Percentiles rank a stretch among this genome's conserved stretches.
Conservation (phyloP, 2,888 invertebrate genomes). For the Caenorhabditis sp. region DNA sequence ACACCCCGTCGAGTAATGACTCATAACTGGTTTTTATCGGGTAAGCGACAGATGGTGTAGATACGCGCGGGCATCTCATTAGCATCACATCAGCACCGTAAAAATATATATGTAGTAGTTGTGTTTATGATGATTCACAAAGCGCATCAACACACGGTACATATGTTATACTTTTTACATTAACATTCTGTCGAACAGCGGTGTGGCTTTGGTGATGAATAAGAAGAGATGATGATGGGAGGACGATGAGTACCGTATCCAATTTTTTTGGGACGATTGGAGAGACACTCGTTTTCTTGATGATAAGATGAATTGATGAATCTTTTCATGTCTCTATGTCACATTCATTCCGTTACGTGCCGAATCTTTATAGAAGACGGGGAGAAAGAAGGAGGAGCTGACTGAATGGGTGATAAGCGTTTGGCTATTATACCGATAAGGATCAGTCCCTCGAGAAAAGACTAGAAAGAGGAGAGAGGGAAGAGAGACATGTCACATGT, state of each 20-base stretch:
- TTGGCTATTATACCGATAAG: conserved; percentile 49
- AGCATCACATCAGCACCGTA: conserved; percentile 34
- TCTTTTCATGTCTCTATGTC: conserved; percentile 22
- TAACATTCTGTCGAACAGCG: conserved; percentile 48
- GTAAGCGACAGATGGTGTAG: not conserved
- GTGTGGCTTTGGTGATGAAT: conserved; percentile 17
- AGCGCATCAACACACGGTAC: conserved; percentile 28
- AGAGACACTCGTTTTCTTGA: conserved; percentile 47
- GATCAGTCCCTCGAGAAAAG: conserved; percentile 34
- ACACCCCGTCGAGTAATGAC: conserved; percentile 4
- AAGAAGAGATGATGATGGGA: not conserved
- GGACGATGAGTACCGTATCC: conserved; percentile 63
- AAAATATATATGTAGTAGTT: conserved; percentile 1
- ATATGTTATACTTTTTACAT: conserved; percentile 32
- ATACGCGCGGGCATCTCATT: conserved; percentile 35
- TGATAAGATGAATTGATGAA: conserved; percentile 42
- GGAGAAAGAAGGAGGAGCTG: conserved; percentile 32
- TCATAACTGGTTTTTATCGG: conserved; percentile 22
- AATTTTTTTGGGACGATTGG: not conserved
- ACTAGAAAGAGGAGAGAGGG: not conserved
- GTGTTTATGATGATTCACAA: conserved; percentile 52
- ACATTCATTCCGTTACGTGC: conserved; percentile 40
- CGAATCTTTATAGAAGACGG: conserved; percentile 23
- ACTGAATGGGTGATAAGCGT: conserved; percentile 19
- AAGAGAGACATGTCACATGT: conserved; percentile 40